Evolutionary conservation across 2,888 invertebrate species (phyloP), one percentile per base, ranked within the genome.

Genomic region (Euzetes globulus): DNA sequence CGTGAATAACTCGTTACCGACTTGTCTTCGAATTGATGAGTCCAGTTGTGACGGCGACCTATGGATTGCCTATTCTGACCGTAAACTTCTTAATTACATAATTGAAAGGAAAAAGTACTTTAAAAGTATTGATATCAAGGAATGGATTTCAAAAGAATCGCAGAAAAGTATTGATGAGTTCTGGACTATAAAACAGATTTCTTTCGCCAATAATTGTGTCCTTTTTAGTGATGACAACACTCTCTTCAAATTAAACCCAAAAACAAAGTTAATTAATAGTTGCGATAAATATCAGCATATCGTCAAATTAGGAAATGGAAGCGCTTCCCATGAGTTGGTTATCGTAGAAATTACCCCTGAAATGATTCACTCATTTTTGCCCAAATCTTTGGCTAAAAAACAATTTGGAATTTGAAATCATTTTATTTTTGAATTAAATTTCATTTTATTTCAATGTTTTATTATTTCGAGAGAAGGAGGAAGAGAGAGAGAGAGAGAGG

Each of bases 201-300:
- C 70, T 25, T 73, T 73, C 41, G 27, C 71, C n/a, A 19, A 1
- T n/a, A 68, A 73, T 55, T 11, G 37, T 13, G 25, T 73, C 4
- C n/a, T 73, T 11, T 68, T 70, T 1, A 68, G 68, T 50, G 47
- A 68, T 37, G 73, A 73, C 55, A 55, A 68, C 22, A 47, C 33
- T 47, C 17, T 73, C 13, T 73, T 47, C 29, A 52, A 45, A 41
- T 7, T 73, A n/a, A n/a, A 73, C 17, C 19, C 33, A 15, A 7
- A 29, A n/a, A 68, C 37, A 13, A 11, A 73, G 15, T 25, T 22
- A 29, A 73, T 70, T 3, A 73, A 45, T 19, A 73, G 47, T 33
- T 70, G 73, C 45, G 52, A 68, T 37, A 70, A 73, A 68, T 72
- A 72, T 25, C 45, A 27, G 19, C 75, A 72, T 70, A 68, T 75